Percentiles rank a stretch among this genome's conserved stretches.
phyloP scores from a whole-genome alignment of 2,888 invertebrate genomes.

The Automeris io region DNA sequence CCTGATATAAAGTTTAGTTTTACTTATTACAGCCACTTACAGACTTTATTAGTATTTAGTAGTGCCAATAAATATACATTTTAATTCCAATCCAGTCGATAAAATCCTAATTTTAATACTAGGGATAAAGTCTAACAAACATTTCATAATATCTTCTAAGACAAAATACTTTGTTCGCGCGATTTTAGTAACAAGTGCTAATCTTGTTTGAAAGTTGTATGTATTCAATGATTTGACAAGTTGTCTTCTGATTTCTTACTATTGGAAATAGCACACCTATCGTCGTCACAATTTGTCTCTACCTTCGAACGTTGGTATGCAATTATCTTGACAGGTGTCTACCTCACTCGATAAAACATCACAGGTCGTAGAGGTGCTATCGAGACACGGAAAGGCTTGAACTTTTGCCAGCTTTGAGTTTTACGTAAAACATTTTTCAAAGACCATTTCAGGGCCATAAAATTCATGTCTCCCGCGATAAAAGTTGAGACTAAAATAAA shows the following conservation, averaged over 20 bases:
- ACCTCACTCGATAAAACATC: conserved; percentile 23
- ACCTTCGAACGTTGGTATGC: conserved; percentile 8
- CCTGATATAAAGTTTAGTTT: no score
- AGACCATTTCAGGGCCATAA: conserved; percentile 50
- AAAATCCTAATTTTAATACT: no score
- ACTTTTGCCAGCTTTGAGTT: conserved; percentile 48
- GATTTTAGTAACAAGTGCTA: no score
- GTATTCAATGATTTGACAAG: no score
- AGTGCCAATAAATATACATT: no score
- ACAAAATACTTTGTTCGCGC: no score
- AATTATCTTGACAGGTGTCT: conserved; percentile 22
- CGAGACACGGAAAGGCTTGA: conserved; percentile 51
- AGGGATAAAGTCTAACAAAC: no score
- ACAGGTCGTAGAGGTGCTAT: conserved; percentile 30
- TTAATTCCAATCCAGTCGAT: no score
- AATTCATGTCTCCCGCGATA: conserved; percentile 45
- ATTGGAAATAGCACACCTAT: not conserved
- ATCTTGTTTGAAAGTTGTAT: no score
- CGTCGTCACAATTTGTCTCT: not conserved
- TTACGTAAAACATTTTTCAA: conserved; percentile 44
- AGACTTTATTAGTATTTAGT: no score
- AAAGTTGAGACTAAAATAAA: conserved; percentile 43
- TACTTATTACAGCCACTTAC: no score
- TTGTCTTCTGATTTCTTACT: not conserved
- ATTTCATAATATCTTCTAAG: no score